These are phyloP conservation scores for Syritta pipiens DNA, from an alignment of 2,888 invertebrate species.

Conservation along the genomic window DNA sequence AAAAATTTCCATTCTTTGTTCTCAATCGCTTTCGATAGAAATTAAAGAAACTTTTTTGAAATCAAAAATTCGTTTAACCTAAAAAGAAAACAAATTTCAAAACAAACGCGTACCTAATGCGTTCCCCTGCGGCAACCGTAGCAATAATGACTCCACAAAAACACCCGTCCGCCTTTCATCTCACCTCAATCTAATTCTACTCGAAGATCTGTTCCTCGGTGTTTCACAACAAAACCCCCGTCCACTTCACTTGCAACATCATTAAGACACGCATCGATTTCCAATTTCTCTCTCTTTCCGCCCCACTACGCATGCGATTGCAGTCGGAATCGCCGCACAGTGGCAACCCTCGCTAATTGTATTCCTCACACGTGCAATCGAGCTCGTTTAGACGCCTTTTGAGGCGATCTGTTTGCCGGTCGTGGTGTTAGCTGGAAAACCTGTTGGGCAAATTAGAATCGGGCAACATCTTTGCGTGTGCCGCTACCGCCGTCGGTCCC, in stretches of 20 bases:
- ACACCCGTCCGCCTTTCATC: conserved; percentile 13
- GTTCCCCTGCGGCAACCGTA: not conserved
- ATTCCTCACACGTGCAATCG: conserved; percentile 50
- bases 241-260: conserved; percentile 3
- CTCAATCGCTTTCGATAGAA: too few species aligned
- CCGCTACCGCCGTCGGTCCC: not conserved
- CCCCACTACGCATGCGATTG: too few species aligned
- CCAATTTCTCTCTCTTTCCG: too few species aligned
- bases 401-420: not conserved
- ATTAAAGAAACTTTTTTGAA: too few species aligned
- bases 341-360: conserved; percentile 27
- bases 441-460: not conserved
- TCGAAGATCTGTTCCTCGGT: conserved; percentile 17
- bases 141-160: not conserved
- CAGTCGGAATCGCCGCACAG: too few species aligned
- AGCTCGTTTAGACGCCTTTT: conserved; percentile 24
- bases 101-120: not conserved
- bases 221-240: conserved; percentile 8
- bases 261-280: conserved; percentile 24
- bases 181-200: conserved; percentile 28
- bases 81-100: not conserved
- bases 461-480: not conserved
- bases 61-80: too few species aligned
- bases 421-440: not conserved
- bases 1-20: too few species aligned